Conservation (phyloP, 2,113 vertebrate genomes). For the Pangasianodon gigas region DNA sequence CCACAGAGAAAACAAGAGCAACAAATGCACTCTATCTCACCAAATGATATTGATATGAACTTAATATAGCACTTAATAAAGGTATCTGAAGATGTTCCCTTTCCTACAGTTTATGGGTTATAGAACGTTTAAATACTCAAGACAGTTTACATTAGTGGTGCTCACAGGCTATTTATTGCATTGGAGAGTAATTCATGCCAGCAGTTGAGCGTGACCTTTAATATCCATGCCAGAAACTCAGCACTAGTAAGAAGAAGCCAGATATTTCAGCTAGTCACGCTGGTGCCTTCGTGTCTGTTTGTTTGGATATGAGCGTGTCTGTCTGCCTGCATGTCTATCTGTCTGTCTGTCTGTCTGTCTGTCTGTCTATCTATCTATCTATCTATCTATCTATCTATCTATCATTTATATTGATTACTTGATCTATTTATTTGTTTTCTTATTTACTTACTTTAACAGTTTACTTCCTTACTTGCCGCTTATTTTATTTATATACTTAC, state of each 20-base stretch:
- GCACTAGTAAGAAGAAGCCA: background rate
- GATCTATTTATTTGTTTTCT: background rate
- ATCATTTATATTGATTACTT: background rate
- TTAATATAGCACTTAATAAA: conserved; percentile 45
- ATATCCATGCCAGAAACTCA: background rate
- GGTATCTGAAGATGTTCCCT: conserved; percentile 25
- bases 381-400: background rate
- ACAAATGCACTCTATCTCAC: conserved; percentile 35
- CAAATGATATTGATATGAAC: conserved; percentile 52
- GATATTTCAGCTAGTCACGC: background rate
- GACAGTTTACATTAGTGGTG: conserved; percentile 46
- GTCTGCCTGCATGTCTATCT: background rate
- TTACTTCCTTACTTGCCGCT: background rate
- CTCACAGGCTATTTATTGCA: conserved; percentile 32
- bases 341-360: background rate
- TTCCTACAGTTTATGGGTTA: conserved; percentile 16
- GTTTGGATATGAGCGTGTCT: background rate
- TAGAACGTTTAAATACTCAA: conserved; percentile 45
- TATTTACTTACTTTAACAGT: background rate
- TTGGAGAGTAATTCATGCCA: background rate
- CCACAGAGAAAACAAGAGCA: conserved; percentile 44
- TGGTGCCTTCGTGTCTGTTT: background rate
- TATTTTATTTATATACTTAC: background rate
- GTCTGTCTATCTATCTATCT: background rate
- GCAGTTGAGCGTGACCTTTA: conserved; percentile 24